Conservation (phyloP, 23 tunicate species). For the Halocynthia roretzi region DNA sequence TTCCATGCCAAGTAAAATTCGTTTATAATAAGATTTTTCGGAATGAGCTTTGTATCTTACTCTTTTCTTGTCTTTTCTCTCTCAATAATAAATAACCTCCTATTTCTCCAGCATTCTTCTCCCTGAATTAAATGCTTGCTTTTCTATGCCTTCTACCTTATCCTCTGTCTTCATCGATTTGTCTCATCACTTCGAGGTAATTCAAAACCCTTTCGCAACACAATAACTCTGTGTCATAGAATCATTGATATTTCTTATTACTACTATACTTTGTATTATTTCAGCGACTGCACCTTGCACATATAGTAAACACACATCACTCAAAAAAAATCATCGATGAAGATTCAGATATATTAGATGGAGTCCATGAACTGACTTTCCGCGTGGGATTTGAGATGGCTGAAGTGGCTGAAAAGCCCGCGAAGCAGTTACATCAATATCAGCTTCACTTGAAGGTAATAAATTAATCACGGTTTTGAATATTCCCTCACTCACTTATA, state of each 20-base stretch:
- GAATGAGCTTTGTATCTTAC: background rate
- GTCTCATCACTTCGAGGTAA: constrained; percentile 15
- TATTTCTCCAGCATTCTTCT: constrained; percentile 30
- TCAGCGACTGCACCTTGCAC: constrained; percentile 39
- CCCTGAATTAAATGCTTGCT: constrained; percentile 3
- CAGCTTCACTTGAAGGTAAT: constrained; percentile 38
- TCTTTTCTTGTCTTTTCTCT: background rate
- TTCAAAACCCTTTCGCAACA: background rate
- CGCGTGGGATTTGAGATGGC: constrained; percentile 15
- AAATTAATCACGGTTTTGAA: no score
- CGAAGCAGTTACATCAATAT: constrained; percentile 28
- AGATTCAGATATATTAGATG: constrained; percentile 18
- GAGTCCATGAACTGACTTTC: constrained; percentile 30
- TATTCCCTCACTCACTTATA: no score
- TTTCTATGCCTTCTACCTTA: background rate
- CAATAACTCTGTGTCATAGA: no score
- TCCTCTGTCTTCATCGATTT: constrained; percentile 6
- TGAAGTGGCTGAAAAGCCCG: constrained; percentile 23
- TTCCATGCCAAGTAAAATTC: constrained; percentile 41
- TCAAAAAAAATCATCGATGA: constrained; percentile 2
- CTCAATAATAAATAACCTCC: background rate
- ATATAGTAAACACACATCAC: constrained; percentile 35
- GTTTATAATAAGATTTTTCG: background rate
- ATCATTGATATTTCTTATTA: no score
- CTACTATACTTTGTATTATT: background rate